Evolutionary conservation across 1,140 invertebrate genomes (phyloP), one percentile per base, ranked within the genome.

Genomic region (Artemia franciscana): DNA sequence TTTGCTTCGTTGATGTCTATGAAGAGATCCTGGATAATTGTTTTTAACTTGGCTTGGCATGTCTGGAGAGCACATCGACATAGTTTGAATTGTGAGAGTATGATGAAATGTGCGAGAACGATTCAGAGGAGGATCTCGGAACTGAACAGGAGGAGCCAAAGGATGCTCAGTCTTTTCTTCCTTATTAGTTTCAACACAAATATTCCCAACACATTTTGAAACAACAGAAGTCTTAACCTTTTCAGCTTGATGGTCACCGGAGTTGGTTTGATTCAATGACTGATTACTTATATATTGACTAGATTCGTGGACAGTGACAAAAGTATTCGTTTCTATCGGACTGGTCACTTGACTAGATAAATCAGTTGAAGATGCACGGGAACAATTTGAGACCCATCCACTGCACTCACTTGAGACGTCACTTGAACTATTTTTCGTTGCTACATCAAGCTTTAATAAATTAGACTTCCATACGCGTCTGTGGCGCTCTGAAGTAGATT

Each of bases 101-200:
- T 51, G 39, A 18, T 51, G 39, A 18, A 51, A 51, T 51, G 39
- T 51, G 12, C 39, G 39, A 2, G 39, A 51, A 18, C 39, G 39
- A 18, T 51, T 51, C 39, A 51, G 39, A 12, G 39, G 39, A 15
- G 82, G 79, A 74, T 88, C 86, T 70, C 85, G 80, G 67, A 89
- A 89, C 73, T 88, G 85, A 67, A 86, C 83, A 0, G 86, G 86
- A 2, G 86, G 86, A 5, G 85, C 85, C 24, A 85, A 70, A 24
- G 80, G 76, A 5, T 88, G 77, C 68, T 86, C 63, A 59, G 62
- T 66, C 39, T 67, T 66, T 62, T 66, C 63, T 24, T 63, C 64
- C 26, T 69, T 67, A 57, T 67, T 67, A 7, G 65, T 64, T 5
- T 63, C 66, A 1, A 63, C 65, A 23, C 66, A 28, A 39, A 59